Evolutionary conservation across 1,140 invertebrate species (phyloP), one percentile per base, ranked within the genome.

Genomic region (Hormaphis cornu): DNA sequence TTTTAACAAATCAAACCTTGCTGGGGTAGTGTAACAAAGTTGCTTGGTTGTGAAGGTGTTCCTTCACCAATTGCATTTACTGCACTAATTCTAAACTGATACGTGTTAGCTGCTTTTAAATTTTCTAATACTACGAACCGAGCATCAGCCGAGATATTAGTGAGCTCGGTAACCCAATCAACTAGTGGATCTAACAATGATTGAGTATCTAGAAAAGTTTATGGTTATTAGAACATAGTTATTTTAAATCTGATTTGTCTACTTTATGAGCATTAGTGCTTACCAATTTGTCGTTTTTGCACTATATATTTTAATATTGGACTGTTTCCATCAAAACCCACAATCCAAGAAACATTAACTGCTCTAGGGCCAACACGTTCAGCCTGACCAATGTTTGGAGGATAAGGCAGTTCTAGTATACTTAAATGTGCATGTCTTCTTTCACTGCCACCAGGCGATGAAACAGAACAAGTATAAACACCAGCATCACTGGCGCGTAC

Each of bases 291-390:
- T 72, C 92, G 83, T 77, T 89, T 90, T 77, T 98, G 92, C 26
- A 99, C 84, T 71, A 96, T 93, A 78, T 89, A 98, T 76, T 95
- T 93, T 69, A 89, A 84, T 53, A 97, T 91, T 2, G 92, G 91
- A 77, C 92, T 95, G 77, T 98, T 97, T 44, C 97, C 97, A 81
- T 99, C 91, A 79, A 97, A 99, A 12, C 91, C 91, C 0, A 92
- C 89, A 9, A 89, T 89, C 96, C 96, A 99, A 14, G 86, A 88
- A 1, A 99, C 85, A 77, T 96, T 95, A 37, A 98, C 91, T 14
- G 85, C 83, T 53, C 86, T 78, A 76, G 37, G 70, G 30, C 81
- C 80, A 6, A 89, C 73, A 16, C 91, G 82, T 52, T 80, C 77
- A 1, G 93, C 95, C 73, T 84, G 82, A 1, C 95, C 89, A 75